Evolutionary conservation across 2,888 invertebrate species (phyloP).

Genomic region (Ormyrus nitidulus): DNA sequence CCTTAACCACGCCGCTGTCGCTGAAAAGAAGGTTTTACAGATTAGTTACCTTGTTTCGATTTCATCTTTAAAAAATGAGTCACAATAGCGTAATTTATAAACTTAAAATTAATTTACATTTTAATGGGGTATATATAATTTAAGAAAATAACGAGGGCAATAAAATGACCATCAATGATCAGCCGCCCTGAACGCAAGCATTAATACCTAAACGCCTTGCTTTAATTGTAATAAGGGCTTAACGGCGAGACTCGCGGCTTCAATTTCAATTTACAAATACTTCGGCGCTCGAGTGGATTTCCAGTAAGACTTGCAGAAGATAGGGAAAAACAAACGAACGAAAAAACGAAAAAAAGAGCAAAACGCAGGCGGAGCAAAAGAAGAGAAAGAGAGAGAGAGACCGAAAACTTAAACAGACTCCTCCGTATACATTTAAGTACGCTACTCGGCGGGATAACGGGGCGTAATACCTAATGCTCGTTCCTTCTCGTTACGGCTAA

Average conservation of each 20-base stretch:
- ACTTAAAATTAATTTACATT: too few relatives aligned
- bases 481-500: slow-evolving; percentile 44
- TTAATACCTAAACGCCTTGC: neutral
- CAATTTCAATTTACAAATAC: slow-evolving; percentile 48
- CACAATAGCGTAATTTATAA: too few relatives aligned
- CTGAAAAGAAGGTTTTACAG: slow-evolving; percentile 67
- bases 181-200: neutral
- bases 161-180: too few relatives aligned
- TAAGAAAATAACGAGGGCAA: too few relatives aligned
- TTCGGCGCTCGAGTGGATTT: slow-evolving; percentile 3
- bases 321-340: too few relatives aligned
- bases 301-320: neutral
- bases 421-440: slow-evolving; percentile 11
- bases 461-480: slow-evolving; percentile 39
- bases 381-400: neutral
- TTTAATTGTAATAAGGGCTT: slow-evolving; percentile 15
- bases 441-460: slow-evolving; percentile 9
- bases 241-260: slow-evolving; percentile 9
- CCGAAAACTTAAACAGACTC: slow-evolving; percentile 23
- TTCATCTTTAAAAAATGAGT: too few relatives aligned
- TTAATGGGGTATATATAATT: too few relatives aligned
- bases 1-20: slow-evolving; percentile 78
- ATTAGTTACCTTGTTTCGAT: neutral
- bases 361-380: neutral
- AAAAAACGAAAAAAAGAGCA: too few relatives aligned